Evolutionary conservation across 2,888 invertebrate species (phyloP), one percentile per base, ranked within the genome.

Genomic region (Heliconius erato): DNA sequence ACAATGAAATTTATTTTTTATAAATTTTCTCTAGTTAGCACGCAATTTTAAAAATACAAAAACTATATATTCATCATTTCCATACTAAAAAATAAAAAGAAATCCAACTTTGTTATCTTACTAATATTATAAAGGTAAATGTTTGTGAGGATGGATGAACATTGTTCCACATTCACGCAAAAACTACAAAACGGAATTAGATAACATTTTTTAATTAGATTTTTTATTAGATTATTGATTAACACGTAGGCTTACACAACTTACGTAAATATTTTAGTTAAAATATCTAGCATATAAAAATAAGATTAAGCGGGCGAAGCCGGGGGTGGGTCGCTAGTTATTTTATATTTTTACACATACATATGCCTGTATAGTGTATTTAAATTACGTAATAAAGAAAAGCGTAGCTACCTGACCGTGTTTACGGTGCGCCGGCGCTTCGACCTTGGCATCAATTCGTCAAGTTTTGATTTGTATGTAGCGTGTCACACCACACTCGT

Each of bases 391-490:
- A 77, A 74, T 16, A 63, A 65, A 63, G 77, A 80, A 82, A 83
- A 85, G 74, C 82, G 78, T 23, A 69, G 32, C 77, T 71, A 82
- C 71, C 69, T 81, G 74, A 74, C 79, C 71, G 81, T 85, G 85
- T 85, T 85, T 85, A 85, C 83, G 26, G 63, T 69, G 81, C 72
- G 79, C 76, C 79, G 85, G 82, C 82, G 82, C 35, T 44, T 79
- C 82, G 90, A 89, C 92, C 92, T 91, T 92, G 92, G 90, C 92
- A 91, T 88, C 87, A 69, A 83, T 83, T 68, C 78, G 71, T 79
- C 81, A 90, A 90, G 89, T 88, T 84, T 85, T 85, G 80, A 74
- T 79, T 82, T 81, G 76, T 81, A 80, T 69, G 80, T 84, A 28
- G 49, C 78, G 78, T 68, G 78, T 68, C n/a, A 32, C 28, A 49